Percentiles rank a stretch among this genome's conserved stretches.
phyloP scores from a whole-genome alignment of 2,797 vertebrate genomes.

The Platalea minor region DNA sequence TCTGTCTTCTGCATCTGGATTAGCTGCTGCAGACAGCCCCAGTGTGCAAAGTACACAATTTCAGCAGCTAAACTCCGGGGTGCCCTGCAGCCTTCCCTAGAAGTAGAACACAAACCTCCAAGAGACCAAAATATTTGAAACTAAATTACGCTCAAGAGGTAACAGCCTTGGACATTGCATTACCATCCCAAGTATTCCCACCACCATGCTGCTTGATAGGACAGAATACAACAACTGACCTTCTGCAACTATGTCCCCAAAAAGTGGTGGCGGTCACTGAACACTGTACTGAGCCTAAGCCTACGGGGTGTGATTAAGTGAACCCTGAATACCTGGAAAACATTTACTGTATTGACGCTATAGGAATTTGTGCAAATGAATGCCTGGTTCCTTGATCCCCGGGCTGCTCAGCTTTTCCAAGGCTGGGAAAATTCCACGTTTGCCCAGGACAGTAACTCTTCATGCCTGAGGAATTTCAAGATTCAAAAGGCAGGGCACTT shows the following conservation, averaged over 20 bases:
- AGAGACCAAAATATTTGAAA: neutral
- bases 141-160: neutral
- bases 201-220: neutral
- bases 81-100: neutral
- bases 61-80: neutral
- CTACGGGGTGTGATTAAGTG: accelerated
- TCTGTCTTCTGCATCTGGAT: neutral
- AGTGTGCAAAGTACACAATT: accelerated
- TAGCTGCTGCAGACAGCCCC: neutral
- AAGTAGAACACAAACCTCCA: neutral
- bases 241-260: neutral
- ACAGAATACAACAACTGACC: neutral
- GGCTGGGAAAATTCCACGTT: neutral
- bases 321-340: neutral
- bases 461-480: neutral
- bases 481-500: neutral
- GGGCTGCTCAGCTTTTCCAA: neutral
- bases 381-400: neutral
- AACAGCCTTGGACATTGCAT: neutral
- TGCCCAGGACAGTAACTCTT: neutral
- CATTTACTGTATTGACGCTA: neutral
- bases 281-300: accelerated
- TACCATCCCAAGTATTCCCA: neutral
- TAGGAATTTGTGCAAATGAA: neutral
- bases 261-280: neutral